These are phyloP conservation scores for Phaethon lepturus DNA, from an alignment of 2,113 vertebrate species.

Conservation along the genomic window DNA sequence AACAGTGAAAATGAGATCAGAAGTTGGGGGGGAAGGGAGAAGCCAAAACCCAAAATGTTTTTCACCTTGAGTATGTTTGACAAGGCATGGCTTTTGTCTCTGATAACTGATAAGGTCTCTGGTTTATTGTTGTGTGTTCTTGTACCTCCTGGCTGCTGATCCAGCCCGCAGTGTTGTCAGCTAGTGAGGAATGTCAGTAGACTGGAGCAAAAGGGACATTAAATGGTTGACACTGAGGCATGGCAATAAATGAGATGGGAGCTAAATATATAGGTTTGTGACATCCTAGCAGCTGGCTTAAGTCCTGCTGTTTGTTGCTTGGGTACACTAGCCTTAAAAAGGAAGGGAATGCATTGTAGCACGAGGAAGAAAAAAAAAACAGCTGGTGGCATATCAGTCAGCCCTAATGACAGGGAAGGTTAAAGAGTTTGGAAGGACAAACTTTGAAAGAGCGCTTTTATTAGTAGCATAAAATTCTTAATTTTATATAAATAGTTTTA, in stretches of 20 bases:
- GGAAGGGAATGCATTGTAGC: conserved; percentile 85
- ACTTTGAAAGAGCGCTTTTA: conserved; percentile 15
- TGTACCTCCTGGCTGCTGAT: conserved; percentile 9
- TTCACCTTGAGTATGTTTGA: not conserved
- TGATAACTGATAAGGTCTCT: conserved; percentile 3
- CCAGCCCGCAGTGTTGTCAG: not conserved
- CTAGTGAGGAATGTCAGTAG: conserved; percentile 46
- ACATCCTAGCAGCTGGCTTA: conserved; percentile 72
- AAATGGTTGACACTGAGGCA: conserved; percentile 49
- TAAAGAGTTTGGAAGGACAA: conserved; percentile 75
- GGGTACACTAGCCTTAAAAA: conserved; percentile 79
- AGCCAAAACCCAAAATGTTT: not conserved
- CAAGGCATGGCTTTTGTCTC: conserved; percentile 31
- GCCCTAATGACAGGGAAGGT: conserved; percentile 87
- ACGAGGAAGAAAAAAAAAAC: conserved; percentile 62
- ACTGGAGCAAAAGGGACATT: conserved; percentile 40
- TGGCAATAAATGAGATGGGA: conserved; percentile 73
- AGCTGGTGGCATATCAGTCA: conserved; percentile 86
- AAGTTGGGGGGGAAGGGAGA: not conserved
- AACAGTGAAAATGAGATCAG: not conserved
- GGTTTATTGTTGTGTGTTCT: conserved; percentile 26
- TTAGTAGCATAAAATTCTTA: not conserved
- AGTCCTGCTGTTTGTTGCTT: conserved; percentile 70
- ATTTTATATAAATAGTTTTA: not conserved
- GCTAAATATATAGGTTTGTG: conserved; percentile 78